phyloP scores from a whole-genome alignment of 37 sponge, comb jelly and placozoan genomes.

The Corticium candelabrum region DNA sequence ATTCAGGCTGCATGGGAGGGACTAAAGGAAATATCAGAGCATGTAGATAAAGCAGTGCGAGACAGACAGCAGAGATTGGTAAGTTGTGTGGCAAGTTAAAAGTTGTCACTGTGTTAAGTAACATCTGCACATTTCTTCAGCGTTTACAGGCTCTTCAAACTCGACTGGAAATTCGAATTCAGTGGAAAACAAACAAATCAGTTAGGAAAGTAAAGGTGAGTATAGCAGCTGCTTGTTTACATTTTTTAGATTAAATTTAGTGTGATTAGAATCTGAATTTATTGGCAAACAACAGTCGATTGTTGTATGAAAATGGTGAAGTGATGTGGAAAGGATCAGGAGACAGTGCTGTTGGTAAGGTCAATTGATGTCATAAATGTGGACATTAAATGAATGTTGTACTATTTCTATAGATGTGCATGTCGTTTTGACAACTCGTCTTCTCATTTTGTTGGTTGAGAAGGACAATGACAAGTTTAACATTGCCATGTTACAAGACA shows the following conservation, averaged over 20 bases:
- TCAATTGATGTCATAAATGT: too few species aligned
- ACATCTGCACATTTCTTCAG: too few species aligned
- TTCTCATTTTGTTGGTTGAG: not conserved
- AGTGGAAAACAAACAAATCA: not conserved
- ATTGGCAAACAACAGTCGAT: not conserved
- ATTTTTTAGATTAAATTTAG: too few species aligned
- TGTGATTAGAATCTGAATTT: not conserved
- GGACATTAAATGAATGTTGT: too few species aligned
- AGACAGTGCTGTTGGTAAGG: not conserved
- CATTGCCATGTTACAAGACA: not conserved
- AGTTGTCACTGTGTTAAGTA: too few species aligned
- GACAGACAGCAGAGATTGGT: not conserved
- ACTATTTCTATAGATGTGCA: not conserved
- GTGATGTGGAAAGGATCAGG: not conserved
- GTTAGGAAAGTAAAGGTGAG: not conserved
- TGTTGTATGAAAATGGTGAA: not conserved
- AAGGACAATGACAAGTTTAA: not conserved
- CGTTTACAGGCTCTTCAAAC: not conserved
- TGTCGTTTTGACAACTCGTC: not conserved
- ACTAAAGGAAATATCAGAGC: not conserved
- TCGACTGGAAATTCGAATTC: constrained; percentile 1
- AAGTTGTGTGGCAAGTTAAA: too few species aligned
- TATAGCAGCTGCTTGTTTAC: not conserved
- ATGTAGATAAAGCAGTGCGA: not conserved
- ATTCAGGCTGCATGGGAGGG: not conserved